These are phyloP conservation scores for Drosophila ohnishii DNA, from an alignment of 1,140 invertebrate genomes.

Conservation along the genomic window DNA sequence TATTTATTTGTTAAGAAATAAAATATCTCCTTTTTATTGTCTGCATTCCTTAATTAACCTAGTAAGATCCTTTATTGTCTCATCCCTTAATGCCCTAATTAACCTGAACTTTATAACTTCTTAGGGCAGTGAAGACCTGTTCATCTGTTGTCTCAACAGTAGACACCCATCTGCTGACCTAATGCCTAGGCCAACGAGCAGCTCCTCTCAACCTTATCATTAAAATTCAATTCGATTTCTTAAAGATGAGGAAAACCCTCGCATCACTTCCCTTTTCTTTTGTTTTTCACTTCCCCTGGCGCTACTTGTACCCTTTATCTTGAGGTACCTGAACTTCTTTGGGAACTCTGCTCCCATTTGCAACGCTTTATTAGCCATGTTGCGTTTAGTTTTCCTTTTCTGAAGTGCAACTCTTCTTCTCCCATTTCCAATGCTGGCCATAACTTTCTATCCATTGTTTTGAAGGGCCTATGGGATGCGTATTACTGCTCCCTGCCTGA, in stretches of 20 bases:
- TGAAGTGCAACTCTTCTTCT: slow-evolving; percentile 38
- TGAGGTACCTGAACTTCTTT: slow-evolving; percentile 29
- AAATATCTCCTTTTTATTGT: not conserved
- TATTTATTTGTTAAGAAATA: not conserved
- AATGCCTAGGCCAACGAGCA: slow-evolving; percentile 12
- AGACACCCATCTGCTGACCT: slow-evolving; percentile 29
- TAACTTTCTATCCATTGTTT: slow-evolving; percentile 76
- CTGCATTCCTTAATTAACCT: not conserved
- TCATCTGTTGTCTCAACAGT: slow-evolving; percentile 49
- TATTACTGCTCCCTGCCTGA: slow-evolving; percentile 9
- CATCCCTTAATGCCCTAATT: slow-evolving; percentile 20
- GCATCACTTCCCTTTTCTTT: slow-evolving; percentile 36
- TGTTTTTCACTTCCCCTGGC: slow-evolving; percentile 9
- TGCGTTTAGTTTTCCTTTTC: slow-evolving; percentile 51
- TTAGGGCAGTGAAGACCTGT: not conserved
- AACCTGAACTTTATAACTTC: not conserved
- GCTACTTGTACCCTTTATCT: slow-evolving; percentile 12
- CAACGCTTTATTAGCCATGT: slow-evolving; percentile 62
- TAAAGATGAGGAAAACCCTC: slow-evolving; percentile 34
- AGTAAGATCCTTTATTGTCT: not conserved
- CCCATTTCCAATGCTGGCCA: slow-evolving; percentile 43
- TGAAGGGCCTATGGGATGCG: slow-evolving; percentile 7
- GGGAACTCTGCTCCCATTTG: slow-evolving; percentile 43
- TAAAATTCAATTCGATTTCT: slow-evolving; percentile 69
- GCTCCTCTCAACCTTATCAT: slow-evolving; percentile 38